Percentiles rank a stretch among this genome's conserved stretches.
phyloP scores from a whole-genome alignment of 2,888 invertebrate genomes.

The Rhyacophila evoluta region DNA sequence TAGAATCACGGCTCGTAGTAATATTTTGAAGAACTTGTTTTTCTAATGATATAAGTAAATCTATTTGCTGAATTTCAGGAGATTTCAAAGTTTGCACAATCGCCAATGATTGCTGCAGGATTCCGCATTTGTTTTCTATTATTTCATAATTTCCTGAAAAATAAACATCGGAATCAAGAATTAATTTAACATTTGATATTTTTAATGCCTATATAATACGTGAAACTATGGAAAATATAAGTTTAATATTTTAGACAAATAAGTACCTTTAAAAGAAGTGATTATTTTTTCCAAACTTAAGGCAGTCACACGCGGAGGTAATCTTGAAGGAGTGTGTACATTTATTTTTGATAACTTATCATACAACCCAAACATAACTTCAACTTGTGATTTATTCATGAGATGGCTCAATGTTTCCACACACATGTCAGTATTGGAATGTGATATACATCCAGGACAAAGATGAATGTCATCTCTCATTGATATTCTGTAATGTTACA shows the following conservation, averaged over 20 bases:
- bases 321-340: constrained; percentile 64
- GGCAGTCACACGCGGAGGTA: constrained; percentile 65
- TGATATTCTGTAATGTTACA: too few relatives aligned
- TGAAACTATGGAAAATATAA: too few relatives aligned
- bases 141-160: constrained; percentile 64
- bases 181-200: too few relatives aligned
- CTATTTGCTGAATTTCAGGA: constrained; percentile 67
- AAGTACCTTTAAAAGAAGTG: constrained; percentile 64
- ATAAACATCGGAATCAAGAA: too few relatives aligned
- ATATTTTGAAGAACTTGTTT: constrained; percentile 72
- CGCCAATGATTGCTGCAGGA: constrained; percentile 65
- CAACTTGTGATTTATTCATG: constrained; percentile 68
- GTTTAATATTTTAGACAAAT: too few relatives aligned
- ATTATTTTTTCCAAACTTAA: constrained; percentile 68
- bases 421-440: constrained; percentile 63
- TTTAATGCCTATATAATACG: too few relatives aligned
- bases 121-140: constrained; percentile 62
- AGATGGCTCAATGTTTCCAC: constrained; percentile 66
- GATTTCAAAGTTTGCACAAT: constrained; percentile 73
- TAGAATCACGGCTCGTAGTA: constrained; percentile 69
- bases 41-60: constrained; percentile 73
- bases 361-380: constrained; percentile 68
- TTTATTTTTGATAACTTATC: constrained; percentile 66
- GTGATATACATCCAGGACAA: constrained; percentile 64
- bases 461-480: constrained; percentile 61